Conservation (phyloP, 2,797 vertebrate species). For the Pempheris klunzingeri region DNA sequence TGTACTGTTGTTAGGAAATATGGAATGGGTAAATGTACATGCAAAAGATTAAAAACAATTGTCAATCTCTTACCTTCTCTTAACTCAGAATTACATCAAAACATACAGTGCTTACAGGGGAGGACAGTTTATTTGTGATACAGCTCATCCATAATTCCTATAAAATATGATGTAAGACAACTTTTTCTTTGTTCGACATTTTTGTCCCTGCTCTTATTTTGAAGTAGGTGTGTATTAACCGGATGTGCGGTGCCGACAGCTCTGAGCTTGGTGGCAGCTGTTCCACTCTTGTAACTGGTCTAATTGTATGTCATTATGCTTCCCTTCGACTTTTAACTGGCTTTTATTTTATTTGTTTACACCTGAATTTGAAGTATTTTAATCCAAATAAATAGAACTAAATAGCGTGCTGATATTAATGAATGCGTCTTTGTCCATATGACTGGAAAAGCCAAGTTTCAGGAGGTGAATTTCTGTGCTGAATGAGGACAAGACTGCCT, state of each 20-base stretch:
- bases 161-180: not conserved
- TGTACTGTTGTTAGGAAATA: no score
- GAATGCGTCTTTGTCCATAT: not conserved
- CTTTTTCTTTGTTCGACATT: no score
- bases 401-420: not conserved
- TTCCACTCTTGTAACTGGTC: not conserved
- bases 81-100: no score
- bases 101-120: no score
- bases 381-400: not conserved
- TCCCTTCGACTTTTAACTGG: not conserved
- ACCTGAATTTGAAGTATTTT: not conserved
- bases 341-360: not conserved
- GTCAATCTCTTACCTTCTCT: no score
- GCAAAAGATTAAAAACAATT: no score
- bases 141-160: no score
- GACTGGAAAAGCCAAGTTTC: not conserved
- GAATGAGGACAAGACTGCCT: not conserved
- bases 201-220: slow-evolving; percentile 38
- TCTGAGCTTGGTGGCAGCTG: not conserved
- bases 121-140: no score
- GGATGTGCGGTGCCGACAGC: slow-evolving; percentile 1
- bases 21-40: no score
- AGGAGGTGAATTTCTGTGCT: not conserved
- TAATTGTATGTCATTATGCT: not conserved
- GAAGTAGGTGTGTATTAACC: not conserved